Evolutionary conservation across 2,113 vertebrate genomes (phyloP), one percentile per base, ranked within the genome.

Genomic region (Perccottus glenii): DNA sequence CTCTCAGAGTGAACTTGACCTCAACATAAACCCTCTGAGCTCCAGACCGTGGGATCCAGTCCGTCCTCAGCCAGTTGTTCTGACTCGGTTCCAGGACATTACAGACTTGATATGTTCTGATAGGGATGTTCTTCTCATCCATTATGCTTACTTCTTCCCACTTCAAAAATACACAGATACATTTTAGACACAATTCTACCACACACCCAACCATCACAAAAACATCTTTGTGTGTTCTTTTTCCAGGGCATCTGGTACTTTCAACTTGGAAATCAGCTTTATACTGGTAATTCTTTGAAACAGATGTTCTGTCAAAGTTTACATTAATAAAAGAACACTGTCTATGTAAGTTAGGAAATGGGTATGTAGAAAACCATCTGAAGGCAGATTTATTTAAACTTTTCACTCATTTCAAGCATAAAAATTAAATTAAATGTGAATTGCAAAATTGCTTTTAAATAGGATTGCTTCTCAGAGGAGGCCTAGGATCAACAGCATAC

Each of bases 51-150:
- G 95, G 95, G 89, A 99, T 97, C 96, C 96, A 99, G 81, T 98
- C 96, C 75, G 98, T 99, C 91, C 96, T 94, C 73, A 99, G 87
- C 98, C 98, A 99, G 58, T 99, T 99, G 84, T 98, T 99, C 83
- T 99, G 98, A 75, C 91, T 99, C 74, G 97, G 91, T 60, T 98
- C 97, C 88, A 99, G 94, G 81, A 99, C 98, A 0, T 99, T 98
- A 88, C 98, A 99, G 75, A 99, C 98, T 83, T 99, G 98, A 74
- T 93, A 92, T 0, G 92, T 92, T 73, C 92, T 84, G 87, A 93
- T 93, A 53, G 92, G 92, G 16, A 91, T 91, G 76, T 93, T 93
- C 81, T 92, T 93, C 89, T 93, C 92, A 44, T 93, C 91, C 92
- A 93, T 93, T 42, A 93, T 93, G 65, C 92, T 93, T 68, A 93